Conservation (phyloP, 2,113 vertebrate species). For the Strix aluco region DNA sequence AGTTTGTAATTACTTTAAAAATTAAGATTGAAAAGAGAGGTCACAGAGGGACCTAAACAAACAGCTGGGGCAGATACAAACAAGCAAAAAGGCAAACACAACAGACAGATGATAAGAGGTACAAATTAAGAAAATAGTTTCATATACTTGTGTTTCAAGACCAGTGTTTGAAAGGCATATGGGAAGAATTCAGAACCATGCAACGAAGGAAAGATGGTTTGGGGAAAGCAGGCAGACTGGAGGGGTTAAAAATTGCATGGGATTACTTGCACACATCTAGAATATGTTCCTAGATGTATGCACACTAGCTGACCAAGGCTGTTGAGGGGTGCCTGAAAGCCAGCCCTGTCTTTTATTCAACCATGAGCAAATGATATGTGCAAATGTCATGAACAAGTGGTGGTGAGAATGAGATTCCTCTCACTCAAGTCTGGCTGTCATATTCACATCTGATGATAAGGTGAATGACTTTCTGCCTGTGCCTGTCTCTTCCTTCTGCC, state of each 20-base stretch:
- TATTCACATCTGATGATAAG: background rate
- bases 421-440: background rate
- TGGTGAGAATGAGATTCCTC: background rate
- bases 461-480: background rate
- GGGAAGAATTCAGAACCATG: background rate
- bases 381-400: background rate
- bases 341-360: background rate
- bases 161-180: background rate
- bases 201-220: background rate
- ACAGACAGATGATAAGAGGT: background rate
- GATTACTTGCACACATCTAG: background rate
- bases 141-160: background rate
- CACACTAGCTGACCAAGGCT: background rate
- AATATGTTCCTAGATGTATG: background rate
- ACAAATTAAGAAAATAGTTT: background rate
- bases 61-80: background rate
- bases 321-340: background rate
- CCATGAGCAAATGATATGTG: background rate
- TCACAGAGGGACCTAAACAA: background rate
- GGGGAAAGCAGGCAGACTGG: background rate
- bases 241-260: background rate
- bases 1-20: background rate
- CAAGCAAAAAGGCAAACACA: background rate
- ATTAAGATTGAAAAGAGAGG: background rate
- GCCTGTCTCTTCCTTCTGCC: background rate